Conservation (phyloP, 2,113 vertebrate species). For the Xerus inauris region DNA sequence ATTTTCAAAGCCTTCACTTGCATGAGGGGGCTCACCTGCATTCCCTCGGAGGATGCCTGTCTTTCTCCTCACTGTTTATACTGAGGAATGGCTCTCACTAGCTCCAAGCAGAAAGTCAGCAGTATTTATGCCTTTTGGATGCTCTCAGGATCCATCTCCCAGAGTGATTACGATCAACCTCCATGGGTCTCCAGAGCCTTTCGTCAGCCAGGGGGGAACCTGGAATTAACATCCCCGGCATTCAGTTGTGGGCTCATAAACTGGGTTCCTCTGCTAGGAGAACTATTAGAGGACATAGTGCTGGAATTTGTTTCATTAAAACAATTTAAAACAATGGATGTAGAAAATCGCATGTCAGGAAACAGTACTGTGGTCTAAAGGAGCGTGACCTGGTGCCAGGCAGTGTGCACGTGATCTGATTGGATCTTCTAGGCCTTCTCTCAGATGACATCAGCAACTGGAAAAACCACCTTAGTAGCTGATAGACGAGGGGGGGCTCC, state of each 20-base stretch:
- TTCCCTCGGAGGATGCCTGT: too few relatives aligned
- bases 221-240: background rate
- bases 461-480: background rate
- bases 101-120: background rate
- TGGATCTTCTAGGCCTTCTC: background rate
- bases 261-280: background rate
- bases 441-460: background rate
- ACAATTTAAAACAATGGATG: background rate
- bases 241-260: background rate
- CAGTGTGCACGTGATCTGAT: background rate
- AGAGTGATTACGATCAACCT: background rate
- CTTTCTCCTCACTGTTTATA: background rate
- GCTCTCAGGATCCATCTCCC: background rate
- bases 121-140: background rate
- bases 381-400: rapidly evolving
- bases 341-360: background rate
- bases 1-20: background rate
- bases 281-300: background rate
- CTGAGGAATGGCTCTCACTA: background rate
- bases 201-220: background rate
- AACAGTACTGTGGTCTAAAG: background rate
- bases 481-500: background rate
- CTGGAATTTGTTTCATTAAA: background rate
- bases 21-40: too few relatives aligned
- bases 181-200: background rate